Base-by-base conservation (phyloP, 2,888 invertebrate species). In the Mactromeris polynyma region DNA sequence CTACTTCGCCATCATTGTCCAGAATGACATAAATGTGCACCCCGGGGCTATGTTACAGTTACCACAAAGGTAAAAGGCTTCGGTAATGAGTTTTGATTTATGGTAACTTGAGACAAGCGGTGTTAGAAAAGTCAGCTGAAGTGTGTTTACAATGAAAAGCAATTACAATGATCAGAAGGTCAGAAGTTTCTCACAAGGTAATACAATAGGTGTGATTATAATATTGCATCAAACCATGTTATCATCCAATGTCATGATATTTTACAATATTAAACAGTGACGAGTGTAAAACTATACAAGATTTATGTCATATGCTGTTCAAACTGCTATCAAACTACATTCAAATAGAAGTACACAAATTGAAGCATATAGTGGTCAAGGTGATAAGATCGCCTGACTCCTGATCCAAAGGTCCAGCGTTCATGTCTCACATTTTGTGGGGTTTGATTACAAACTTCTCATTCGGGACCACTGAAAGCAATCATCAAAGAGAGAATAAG, bases 1-100 rank as follows among this genome's bases (percentile, higher is more conserved):
- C 73, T 51, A 38, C 54, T 26, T 40, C 54, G 40, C 78, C 19
- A 77, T 84, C 69, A 84, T 73, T 84, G 77, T 78, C 38, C 78
- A 38, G 17, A 36, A 38, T 84, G 84, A 77, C 84, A 84, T 84
- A 51, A 78, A 84, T n/a, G 51, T 77, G 17, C 77, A 38, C 77
- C 84, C 78, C 19, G 1, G 19, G 78, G 84, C 73, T 14, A 21
- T 51, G n/a, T 21, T 73, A 78, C 84, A 11, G 3, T 58, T 69
- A 83, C 4, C 21, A 46, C 42, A 36, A 83, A 31, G 33, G 21
- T 42, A 83, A 19, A 73, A 73, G 33, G 1, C 7, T 77, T 36
- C 31, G 78, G 36, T 84, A 77, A 78, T 84, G 42, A 38, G 38
- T 26, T 78, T 42, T 84, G 78, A 84, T 77, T 84, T 84, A 84